These are phyloP conservation scores for Pseudococcus jackbeardsleyi DNA, from an alignment of 2,888 invertebrate genomes.

Conservation along the genomic window DNA sequence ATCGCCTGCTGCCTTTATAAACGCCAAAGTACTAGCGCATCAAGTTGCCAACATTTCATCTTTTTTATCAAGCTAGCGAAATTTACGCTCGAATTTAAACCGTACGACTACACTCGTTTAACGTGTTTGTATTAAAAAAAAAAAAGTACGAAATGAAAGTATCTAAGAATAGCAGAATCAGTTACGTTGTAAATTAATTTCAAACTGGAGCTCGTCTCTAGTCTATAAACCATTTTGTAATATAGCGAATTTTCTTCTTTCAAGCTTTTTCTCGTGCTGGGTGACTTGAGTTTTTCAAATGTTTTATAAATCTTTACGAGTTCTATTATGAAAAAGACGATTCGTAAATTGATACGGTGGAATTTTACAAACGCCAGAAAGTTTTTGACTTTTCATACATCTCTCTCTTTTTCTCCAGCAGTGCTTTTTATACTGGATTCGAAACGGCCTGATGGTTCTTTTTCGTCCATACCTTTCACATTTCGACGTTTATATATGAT, in stretches of 20 bases:
- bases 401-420: background rate
- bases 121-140: slow-evolving; percentile 7
- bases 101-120: background rate
- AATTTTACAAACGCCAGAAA: slow-evolving; percentile 13
- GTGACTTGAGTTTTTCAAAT: slow-evolving; percentile 17
- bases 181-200: slow-evolving; percentile 3
- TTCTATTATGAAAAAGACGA: background rate
- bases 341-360: slow-evolving; percentile 6
- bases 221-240: background rate
- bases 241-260: background rate
- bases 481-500: background rate
- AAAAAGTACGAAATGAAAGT: background rate
- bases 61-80: background rate
- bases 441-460: background rate
- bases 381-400: background rate
- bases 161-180: background rate
- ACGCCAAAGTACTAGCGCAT: background rate
- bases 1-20: background rate
- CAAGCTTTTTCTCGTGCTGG: background rate
- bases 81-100: background rate
- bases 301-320: background rate
- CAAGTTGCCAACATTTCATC: background rate
- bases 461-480: background rate
- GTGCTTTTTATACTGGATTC: background rate
- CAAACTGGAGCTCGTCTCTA: background rate